phyloP scores from a whole-genome alignment of 23 tunicate genomes.

The Diplosoma virens region DNA sequence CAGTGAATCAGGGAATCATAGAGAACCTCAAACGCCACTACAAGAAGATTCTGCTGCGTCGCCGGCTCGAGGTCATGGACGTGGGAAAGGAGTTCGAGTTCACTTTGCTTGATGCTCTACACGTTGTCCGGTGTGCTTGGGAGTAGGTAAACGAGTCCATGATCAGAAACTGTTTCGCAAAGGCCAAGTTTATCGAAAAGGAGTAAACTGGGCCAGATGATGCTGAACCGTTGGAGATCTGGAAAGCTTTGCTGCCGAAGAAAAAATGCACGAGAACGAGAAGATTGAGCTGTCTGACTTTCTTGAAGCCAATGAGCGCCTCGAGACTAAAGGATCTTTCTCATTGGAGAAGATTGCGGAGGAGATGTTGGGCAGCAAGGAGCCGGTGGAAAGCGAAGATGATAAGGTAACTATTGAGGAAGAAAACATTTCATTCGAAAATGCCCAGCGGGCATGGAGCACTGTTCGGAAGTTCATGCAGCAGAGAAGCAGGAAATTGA shows the following conservation, averaged over 20 bases:
- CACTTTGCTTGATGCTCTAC: constrained; percentile 39
- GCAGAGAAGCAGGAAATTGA: constrained; percentile 23
- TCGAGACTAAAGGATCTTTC: constrained; percentile 46
- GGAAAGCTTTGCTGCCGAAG: constrained; percentile 53
- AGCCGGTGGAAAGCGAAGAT: constrained; percentile 48
- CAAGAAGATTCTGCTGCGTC: constrained; percentile 20
- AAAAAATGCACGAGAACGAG: constrained; percentile 36
- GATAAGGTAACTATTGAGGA: constrained; percentile 14
- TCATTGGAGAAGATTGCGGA: constrained; percentile 19
- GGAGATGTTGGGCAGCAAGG: constrained; percentile 42
- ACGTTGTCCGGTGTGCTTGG: constrained; percentile 22
- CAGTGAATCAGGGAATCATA: constrained; percentile 39
- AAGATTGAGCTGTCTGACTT: constrained; percentile 48
- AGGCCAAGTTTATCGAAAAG: constrained; percentile 43
- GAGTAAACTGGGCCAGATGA: constrained; percentile 32
- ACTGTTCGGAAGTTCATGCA: constrained; percentile 21
- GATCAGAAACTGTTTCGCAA: constrained; percentile 37
- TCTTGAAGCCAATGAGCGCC: constrained; percentile 47
- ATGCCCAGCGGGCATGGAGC: constrained; percentile 8
- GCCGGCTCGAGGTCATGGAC: constrained; percentile 26
- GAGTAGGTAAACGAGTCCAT: constrained; percentile 40
- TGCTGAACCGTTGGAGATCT: constrained; percentile 45
- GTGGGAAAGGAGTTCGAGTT: constrained; percentile 46
- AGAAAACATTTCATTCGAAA: constrained; percentile 25
- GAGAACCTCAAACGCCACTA: constrained; percentile 58